Conservation (phyloP, 2,113 vertebrate genomes). For the Menura novaehollandiae region DNA sequence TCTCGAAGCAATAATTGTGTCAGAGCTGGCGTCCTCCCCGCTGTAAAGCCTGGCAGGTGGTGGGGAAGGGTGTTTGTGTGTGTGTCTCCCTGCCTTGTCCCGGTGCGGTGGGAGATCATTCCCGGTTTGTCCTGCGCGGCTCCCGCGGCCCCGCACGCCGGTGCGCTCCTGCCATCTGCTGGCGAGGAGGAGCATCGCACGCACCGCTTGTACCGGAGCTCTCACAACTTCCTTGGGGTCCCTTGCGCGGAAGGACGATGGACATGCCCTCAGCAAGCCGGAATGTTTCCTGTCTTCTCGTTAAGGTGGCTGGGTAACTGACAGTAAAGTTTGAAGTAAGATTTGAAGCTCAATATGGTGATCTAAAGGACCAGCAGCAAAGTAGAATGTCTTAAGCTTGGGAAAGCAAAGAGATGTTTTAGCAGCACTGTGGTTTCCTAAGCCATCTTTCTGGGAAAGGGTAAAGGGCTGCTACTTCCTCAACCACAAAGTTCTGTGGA, state of each 20-base stretch:
- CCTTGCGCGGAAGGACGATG: rapidly evolving
- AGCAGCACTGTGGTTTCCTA: background rate
- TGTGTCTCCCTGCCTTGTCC: background rate
- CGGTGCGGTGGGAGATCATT: background rate
- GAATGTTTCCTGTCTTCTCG: background rate
- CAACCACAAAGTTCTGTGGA: background rate
- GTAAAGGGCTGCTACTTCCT: background rate
- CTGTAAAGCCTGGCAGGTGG: background rate
- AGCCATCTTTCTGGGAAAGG: background rate
- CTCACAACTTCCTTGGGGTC: background rate
- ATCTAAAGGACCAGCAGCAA: background rate
- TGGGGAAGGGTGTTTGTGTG: background rate
- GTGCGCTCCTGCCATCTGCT: constrained; percentile 33
- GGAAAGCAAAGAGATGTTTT: background rate
- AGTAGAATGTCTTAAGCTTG: background rate
- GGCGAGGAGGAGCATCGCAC: background rate
- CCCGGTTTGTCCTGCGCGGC: background rate
- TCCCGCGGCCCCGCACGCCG: background rate
- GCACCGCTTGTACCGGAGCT: rapidly evolving
- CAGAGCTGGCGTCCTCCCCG: background rate
- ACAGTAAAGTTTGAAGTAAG: background rate
- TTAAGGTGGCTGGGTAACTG: background rate
- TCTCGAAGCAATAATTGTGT: background rate
- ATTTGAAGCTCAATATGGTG: background rate
- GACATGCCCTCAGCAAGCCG: rapidly evolving